Conservation (phyloP, 2,888 invertebrate species). For the Hofmannophila pseudospretella region DNA sequence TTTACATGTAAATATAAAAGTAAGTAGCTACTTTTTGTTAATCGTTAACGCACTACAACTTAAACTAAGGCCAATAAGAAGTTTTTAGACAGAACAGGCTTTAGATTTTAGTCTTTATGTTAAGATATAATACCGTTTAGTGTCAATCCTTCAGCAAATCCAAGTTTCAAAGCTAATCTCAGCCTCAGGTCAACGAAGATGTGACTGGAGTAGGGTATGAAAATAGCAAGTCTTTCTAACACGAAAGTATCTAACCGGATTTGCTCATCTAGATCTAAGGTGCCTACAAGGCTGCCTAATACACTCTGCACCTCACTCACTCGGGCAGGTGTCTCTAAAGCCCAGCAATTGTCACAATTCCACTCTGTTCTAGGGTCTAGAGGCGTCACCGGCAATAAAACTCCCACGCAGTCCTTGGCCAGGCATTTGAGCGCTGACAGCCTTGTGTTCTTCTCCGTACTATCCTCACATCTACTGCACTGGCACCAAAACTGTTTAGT, state of each 20-base stretch:
- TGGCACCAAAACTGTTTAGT: slow-evolving; percentile 83
- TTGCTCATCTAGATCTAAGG: slow-evolving; percentile 61
- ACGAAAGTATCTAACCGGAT: slow-evolving; percentile 56
- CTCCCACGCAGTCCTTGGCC: slow-evolving; percentile 67
- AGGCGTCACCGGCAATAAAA: slow-evolving; percentile 72
- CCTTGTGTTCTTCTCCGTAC: slow-evolving; percentile 77
- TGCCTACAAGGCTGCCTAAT: slow-evolving; percentile 75
- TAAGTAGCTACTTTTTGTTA: too few relatives aligned
- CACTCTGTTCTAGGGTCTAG: slow-evolving; percentile 66
- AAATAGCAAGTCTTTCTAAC: slow-evolving; percentile 45
- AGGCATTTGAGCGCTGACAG: slow-evolving; percentile 76
- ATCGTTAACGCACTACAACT: too few relatives aligned
- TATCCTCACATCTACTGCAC: slow-evolving; percentile 80
- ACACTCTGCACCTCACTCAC: slow-evolving; percentile 63
- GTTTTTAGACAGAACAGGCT: too few relatives aligned
- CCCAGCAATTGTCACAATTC: slow-evolving; percentile 75
- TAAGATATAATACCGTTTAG: slow-evolving; percentile 50
- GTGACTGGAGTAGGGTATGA: slow-evolving; percentile 55
- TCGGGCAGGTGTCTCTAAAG: slow-evolving; percentile 48
- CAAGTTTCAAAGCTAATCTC: slow-evolving; percentile 48
- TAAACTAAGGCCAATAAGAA: too few relatives aligned
- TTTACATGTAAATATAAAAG: too few relatives aligned
- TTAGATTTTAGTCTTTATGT: too few relatives aligned
- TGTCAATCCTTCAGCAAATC: slow-evolving; percentile 36
- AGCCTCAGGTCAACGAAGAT: slow-evolving; percentile 57